A percentile compares a stretch with the other conserved stretches of the same genome.
These are phyloP conservation scores for Schmidtea mediterranea DNA, from an alignment of 1,140 invertebrate genomes.

Conservation along the genomic window DNA sequence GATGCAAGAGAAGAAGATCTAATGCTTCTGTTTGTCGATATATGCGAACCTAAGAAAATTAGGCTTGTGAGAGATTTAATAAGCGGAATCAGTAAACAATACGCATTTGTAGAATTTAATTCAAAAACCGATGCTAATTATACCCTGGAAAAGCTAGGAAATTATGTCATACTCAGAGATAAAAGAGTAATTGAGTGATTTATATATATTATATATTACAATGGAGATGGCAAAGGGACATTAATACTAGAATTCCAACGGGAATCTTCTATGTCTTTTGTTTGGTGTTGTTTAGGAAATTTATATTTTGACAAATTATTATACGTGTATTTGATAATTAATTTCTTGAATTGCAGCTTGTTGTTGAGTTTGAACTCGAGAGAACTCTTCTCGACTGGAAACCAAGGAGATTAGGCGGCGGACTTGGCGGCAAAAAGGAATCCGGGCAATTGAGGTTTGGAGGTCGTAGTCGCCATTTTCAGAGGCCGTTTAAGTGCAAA, in stretches of 20 bases:
- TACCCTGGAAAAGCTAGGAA: slow-evolving; percentile 35
- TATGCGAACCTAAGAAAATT: slow-evolving; percentile 34
- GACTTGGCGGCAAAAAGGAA: slow-evolving; percentile 56
- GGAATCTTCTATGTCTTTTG: too few relatives aligned
- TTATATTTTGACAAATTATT: too few relatives aligned
- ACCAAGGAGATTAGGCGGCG: slow-evolving; percentile 53
- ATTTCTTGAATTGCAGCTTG: not conserved
- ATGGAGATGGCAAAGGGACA: not conserved
- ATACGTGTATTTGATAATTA: too few relatives aligned
- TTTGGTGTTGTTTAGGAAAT: too few relatives aligned
- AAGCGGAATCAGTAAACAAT: slow-evolving; percentile 49
- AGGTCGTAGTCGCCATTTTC: slow-evolving; percentile 41
- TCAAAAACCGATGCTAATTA: slow-evolving; percentile 33
- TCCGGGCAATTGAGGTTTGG: slow-evolving; percentile 64
- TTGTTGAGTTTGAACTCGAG: slow-evolving; percentile 2
- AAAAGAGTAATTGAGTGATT: not conserved
- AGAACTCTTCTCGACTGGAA: slow-evolving; percentile 44
- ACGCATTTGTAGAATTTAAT: slow-evolving; percentile 56
- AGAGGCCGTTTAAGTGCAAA: not conserved
- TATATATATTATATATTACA: not conserved
- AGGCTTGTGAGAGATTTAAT: slow-evolving; percentile 48
- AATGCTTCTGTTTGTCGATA: slow-evolving; percentile 17
- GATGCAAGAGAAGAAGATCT: slow-evolving; percentile 35
- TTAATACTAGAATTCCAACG: too few relatives aligned
- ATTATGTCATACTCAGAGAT: slow-evolving; percentile 28